Percentiles rank a stretch among this genome's conserved stretches.
These are phyloP conservation scores for Papilio aristodemus DNA, from an alignment of 1,140 invertebrate species.

Conservation along the genomic window DNA sequence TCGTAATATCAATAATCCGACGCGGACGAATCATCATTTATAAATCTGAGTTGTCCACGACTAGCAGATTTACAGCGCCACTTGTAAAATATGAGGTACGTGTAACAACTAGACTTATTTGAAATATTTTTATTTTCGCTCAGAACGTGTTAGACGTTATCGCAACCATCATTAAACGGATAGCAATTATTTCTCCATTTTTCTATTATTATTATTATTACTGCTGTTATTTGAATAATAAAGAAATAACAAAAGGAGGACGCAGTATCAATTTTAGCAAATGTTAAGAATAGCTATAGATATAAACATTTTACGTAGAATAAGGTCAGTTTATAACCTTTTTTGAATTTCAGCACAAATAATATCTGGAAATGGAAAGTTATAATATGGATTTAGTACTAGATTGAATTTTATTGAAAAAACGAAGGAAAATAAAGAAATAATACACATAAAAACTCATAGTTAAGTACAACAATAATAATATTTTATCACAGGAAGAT, in stretches of 20 bases:
- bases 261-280: background rate
- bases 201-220: background rate
- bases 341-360: no score
- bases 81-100: slow-evolving; percentile 41
- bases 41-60: slow-evolving; percentile 44
- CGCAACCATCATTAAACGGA: background rate
- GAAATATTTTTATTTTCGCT: background rate
- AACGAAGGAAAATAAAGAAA: no score
- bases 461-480: no score
- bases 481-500: background rate
- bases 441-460: background rate
- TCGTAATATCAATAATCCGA: slow-evolving; percentile 50
- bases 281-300: background rate
- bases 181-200: background rate
- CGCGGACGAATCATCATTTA: slow-evolving; percentile 48
- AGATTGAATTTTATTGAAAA: no score
- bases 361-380: no score
- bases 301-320: no score
- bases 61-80: slow-evolving; percentile 40
- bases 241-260: no score
- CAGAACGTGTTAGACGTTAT: background rate
- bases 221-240: no score
- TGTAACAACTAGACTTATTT: slow-evolving; percentile 21
- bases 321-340: no score
- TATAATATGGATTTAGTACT: no score